phyloP scores from a whole-genome alignment of 2,797 vertebrate species.

The Gadopsis marmoratus region DNA sequence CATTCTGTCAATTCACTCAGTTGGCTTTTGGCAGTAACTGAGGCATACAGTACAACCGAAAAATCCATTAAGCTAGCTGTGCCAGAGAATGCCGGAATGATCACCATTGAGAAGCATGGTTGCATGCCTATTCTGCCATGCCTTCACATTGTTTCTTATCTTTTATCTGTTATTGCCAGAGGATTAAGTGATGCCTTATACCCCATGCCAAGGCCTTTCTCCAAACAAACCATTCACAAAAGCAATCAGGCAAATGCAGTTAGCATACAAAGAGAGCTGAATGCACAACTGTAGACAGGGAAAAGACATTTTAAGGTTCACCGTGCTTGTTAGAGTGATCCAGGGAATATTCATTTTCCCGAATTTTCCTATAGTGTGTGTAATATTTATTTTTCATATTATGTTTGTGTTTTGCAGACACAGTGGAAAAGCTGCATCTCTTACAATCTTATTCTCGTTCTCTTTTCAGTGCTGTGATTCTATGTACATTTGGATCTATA shows the following conservation, averaged over 20 bases:
- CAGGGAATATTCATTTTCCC: slow-evolving; percentile 76
- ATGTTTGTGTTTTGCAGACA: slow-evolving; percentile 58
- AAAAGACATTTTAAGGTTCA: slow-evolving; percentile 73
- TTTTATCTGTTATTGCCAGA: slow-evolving; percentile 71
- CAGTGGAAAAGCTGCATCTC: slow-evolving; percentile 35
- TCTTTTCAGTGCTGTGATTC: background rate
- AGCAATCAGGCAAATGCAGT: slow-evolving; percentile 82
- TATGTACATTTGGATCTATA: slow-evolving; percentile 3
- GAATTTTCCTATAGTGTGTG: slow-evolving; percentile 65
- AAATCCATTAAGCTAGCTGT: slow-evolving; percentile 74
- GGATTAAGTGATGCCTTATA: slow-evolving; percentile 82
- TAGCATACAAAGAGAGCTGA: slow-evolving; percentile 73
- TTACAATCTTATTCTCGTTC: background rate
- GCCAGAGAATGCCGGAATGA: slow-evolving; percentile 73
- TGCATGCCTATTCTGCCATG: slow-evolving; percentile 78
- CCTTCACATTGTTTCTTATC: slow-evolving; percentile 77
- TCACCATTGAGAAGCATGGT: slow-evolving; percentile 72
- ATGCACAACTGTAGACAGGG: slow-evolving; percentile 64
- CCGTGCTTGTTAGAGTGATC: slow-evolving; percentile 69
- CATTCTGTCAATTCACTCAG: slow-evolving; percentile 56
- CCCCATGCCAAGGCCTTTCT: slow-evolving; percentile 77
- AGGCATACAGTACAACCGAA: slow-evolving; percentile 61
- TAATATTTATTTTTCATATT: slow-evolving; percentile 72
- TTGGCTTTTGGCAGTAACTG: slow-evolving; percentile 64
- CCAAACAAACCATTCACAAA: slow-evolving; percentile 82